Evolutionary conservation across 2,888 invertebrate species (phyloP), one percentile per base, ranked within the genome.

Genomic region (Acanthosoma haemorrhoidale): DNA sequence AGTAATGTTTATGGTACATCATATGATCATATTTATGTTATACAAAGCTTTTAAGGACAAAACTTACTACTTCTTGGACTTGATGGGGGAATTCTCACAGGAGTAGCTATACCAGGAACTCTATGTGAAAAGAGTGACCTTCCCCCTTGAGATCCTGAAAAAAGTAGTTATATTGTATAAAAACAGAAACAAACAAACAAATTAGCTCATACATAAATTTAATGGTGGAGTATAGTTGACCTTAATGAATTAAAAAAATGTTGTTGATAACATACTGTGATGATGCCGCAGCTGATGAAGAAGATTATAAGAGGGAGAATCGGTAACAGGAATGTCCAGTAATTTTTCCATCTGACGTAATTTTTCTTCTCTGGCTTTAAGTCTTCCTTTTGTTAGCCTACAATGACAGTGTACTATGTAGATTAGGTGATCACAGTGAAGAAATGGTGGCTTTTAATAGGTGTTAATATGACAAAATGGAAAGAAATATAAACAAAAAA

Each of bases 361-460:
- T 81, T 98, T 98, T 81, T 94, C 92, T 78, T 96, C 96, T 0
- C 98, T 87, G 0, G 97, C 95, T 81, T 94, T 96, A 77, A 92
- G 89, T 36, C 95, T 86, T 31, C 96, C 96, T 86, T 92, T 83
- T 8, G 79, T 79, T 36, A 83, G 76, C 70, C 82, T 80, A 76
- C n/a, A 64, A 43, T 8, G 31, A 11, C 11, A 41, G 18, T 2
- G 6, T 16, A 16, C 3, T 18, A 43, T 9, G 18, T 9, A 43
- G 21, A 43, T 43, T 43, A 18, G 3, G 21, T 6, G 2, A 41
- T 16, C 32, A 32, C 32, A 32, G 9, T 9, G 9, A 32, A 32
- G 9, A 6, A 32, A 32, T 32, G n/a, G n/a, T n/a, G n/a, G n/a
- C n/a, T n/a, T n/a, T n/a, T n/a, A n/a, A n/a, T n/a, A n/a, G n/a